phyloP scores from a whole-genome alignment of 1,140 invertebrate species.

The Galleria mellonella region DNA sequence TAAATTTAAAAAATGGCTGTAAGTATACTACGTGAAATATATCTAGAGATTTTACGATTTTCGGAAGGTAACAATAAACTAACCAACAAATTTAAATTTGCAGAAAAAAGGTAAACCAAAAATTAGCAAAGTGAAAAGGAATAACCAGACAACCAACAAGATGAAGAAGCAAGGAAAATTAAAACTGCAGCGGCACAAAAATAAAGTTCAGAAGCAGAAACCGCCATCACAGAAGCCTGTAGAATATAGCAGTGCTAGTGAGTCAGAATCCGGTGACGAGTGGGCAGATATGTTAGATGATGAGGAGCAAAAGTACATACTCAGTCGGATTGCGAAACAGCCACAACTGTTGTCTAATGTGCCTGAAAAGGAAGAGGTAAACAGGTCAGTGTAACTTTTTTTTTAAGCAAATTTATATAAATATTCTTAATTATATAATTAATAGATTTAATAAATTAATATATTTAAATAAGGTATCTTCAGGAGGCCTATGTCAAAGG shows the following conservation, averaged over 20 bases:
- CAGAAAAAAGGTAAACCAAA: constrained; percentile 75
- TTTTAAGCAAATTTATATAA: no score
- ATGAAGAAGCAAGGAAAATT: constrained; percentile 77
- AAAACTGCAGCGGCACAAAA: constrained; percentile 67
- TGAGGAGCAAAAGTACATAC: constrained; percentile 79
- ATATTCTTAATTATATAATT: no score
- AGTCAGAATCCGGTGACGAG: constrained; percentile 55
- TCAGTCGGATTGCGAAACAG: constrained; percentile 62
- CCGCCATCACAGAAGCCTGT: constrained; percentile 20
- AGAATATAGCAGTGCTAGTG: constrained; percentile 55
- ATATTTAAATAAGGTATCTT: no score
- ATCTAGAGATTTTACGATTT: no score
- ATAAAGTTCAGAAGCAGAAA: constrained; percentile 63
- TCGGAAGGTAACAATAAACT: neutral
- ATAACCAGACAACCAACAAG: constrained; percentile 78
- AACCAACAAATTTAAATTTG: constrained; percentile 15
- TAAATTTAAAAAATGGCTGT: constrained; percentile 37
- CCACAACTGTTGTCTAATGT: constrained; percentile 52
- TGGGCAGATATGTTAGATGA: constrained; percentile 79
- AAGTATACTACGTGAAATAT: constrained; percentile 16
- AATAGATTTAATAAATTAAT: no score
- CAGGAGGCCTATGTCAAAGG: no score
- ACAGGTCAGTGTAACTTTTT: constrained; percentile 28
- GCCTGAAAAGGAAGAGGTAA: constrained; percentile 36
- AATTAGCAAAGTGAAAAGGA: constrained; percentile 78